These are phyloP conservation scores for Babyrousa celebensis DNA, from an alignment of 2,797 vertebrate genomes.

Conservation along the genomic window DNA sequence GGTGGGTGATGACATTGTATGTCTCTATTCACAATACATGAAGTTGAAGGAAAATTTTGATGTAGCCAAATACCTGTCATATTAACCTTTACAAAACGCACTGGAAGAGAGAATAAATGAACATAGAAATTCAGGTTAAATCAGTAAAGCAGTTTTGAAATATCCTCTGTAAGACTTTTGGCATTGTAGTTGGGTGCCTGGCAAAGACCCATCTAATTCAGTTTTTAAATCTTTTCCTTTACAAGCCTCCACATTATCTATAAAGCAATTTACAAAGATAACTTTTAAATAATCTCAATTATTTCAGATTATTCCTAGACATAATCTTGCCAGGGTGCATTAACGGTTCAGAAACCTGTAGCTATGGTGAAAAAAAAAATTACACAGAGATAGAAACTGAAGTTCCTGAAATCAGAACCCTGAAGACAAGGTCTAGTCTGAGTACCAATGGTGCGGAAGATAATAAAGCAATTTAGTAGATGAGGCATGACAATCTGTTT, in stretches of 20 bases:
- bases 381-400: neutral
- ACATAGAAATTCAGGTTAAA: conserved; percentile 21
- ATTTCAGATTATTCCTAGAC: neutral
- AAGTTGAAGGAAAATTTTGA: neutral
- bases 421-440: neutral
- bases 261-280: neutral
- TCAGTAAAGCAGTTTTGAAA: neutral
- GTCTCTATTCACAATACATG: neutral
- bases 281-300: neutral
- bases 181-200: neutral
- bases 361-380: neutral
- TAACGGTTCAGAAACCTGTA: neutral
- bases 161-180: neutral
- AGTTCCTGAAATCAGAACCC: neutral
- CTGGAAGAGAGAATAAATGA: neutral
- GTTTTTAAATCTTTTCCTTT: conserved; percentile 19
- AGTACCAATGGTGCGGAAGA: neutral
- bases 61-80: neutral
- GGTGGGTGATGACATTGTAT: neutral
- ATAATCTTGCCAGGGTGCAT: neutral
- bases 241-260: neutral
- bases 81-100: neutral
- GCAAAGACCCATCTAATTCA: neutral
- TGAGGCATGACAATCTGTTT: neutral
- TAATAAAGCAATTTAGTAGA: conserved; percentile 36